Conservation (phyloP, 2,113 vertebrate species). For the Euleptes europaea region DNA sequence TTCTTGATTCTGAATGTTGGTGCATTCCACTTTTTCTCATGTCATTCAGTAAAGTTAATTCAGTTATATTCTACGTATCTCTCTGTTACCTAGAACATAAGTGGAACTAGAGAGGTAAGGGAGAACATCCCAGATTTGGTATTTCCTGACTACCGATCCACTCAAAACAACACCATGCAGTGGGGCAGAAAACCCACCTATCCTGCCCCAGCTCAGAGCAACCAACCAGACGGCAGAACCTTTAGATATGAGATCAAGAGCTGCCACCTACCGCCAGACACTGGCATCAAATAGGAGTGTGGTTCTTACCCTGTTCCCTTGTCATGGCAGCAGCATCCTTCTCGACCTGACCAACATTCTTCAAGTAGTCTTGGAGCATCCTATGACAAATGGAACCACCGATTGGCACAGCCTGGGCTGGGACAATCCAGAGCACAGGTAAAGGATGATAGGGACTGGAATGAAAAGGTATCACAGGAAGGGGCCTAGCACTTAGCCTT, state of each 20-base stretch:
- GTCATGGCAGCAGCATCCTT: conserved; percentile 68
- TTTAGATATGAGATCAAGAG: accelerated
- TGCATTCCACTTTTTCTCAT: too few relatives aligned
- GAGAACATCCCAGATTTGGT: background rate
- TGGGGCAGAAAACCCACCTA: background rate
- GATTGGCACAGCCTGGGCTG: too few relatives aligned
- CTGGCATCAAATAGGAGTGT: background rate
- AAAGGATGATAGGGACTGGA: background rate
- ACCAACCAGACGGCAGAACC: accelerated
- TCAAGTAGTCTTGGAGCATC: conserved; percentile 75
- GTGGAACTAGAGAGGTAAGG: background rate
- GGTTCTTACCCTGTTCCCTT: conserved; percentile 83
- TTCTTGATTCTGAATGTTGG: too few relatives aligned
- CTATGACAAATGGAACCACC: conserved; percentile 54
- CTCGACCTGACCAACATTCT: conserved; percentile 60
- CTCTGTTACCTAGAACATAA: background rate
- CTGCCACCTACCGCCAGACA: too few relatives aligned
- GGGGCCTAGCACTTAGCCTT: background rate
- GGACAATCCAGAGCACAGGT: background rate
- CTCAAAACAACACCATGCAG: background rate
- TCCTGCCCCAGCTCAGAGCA: background rate
- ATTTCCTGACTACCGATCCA: background rate
- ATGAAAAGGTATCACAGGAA: background rate
- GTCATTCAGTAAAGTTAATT: background rate
- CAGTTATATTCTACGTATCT: too few relatives aligned